phyloP scores from a whole-genome alignment of 2,888 invertebrate species.

The Julus scandinavius region DNA sequence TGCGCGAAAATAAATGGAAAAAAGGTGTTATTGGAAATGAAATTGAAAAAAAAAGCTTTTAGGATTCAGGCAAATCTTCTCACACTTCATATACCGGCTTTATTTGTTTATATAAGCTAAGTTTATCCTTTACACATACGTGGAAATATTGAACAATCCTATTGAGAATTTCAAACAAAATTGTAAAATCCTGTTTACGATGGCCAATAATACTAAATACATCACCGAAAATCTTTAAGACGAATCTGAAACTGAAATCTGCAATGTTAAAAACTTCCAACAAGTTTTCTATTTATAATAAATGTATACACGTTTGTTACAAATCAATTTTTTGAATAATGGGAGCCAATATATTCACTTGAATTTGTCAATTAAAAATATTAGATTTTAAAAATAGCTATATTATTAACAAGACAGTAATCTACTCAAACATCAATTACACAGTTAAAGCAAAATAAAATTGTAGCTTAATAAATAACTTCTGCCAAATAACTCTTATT shows the following conservation, averaged over 20 bases:
- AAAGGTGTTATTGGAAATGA: constrained; percentile 14
- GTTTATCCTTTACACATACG: not conserved
- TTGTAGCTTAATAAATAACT: not conserved
- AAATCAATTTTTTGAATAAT: too few species aligned
- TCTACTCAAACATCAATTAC: too few species aligned
- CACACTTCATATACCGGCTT: not conserved
- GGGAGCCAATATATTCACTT: too few species aligned
- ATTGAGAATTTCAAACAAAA: not conserved
- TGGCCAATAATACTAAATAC: not conserved
- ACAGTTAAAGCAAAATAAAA: not conserved
- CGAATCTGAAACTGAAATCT: not conserved
- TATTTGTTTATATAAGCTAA: not conserved
- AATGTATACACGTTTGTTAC: too few species aligned
- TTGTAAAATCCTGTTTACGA: not conserved
- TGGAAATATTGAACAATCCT: not conserved
- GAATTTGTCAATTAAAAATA: too few species aligned
- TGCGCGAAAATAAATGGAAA: not conserved
- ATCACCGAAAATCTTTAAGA: not conserved
- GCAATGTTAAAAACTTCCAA: not conserved
- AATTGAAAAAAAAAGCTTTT: not conserved
- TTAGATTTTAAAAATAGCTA: too few species aligned
- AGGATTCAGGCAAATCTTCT: not conserved
- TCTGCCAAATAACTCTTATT: not conserved
- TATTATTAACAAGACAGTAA: too few species aligned
- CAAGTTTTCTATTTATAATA: too few species aligned